phyloP scores from a whole-genome alignment of 2,113 vertebrate species.

The Prunella fulvescens region DNA sequence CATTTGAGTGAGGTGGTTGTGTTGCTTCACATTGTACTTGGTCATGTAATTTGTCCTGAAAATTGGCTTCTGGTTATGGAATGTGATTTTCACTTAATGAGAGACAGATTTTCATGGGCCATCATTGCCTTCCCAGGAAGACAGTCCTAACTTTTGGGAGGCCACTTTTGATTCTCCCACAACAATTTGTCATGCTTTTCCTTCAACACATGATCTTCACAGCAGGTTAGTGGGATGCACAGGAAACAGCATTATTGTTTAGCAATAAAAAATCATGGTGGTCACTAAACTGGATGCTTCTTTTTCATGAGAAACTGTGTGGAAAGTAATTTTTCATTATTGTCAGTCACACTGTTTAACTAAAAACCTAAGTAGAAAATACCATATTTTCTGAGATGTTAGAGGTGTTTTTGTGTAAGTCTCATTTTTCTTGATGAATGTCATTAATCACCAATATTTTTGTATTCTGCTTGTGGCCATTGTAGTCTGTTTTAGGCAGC shows the following conservation, averaged over 20 bases:
- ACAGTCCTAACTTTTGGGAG: not conserved
- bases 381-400: not conserved
- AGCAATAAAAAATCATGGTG: not conserved
- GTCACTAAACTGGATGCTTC: not conserved
- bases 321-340: not conserved
- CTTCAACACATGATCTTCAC: not conserved
- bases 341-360: not conserved
- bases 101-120: not conserved
- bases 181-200: not conserved
- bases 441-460: not conserved
- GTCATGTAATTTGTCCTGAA: not conserved
- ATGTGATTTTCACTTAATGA: not conserved
- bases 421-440: not conserved
- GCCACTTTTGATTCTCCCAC: not conserved
- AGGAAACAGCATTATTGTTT: not conserved
- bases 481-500: not conserved
- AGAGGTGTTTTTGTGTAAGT: not conserved
- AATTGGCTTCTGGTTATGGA: not conserved
- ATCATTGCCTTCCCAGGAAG: not conserved
- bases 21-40: not conserved
- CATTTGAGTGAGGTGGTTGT: accelerated
- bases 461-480: not conserved
- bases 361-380: not conserved
- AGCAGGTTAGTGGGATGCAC: not conserved
- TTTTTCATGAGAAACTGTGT: accelerated